These are phyloP conservation scores for Dinomys branickii DNA, from an alignment of 2,113 vertebrate genomes.

Conservation along the genomic window DNA sequence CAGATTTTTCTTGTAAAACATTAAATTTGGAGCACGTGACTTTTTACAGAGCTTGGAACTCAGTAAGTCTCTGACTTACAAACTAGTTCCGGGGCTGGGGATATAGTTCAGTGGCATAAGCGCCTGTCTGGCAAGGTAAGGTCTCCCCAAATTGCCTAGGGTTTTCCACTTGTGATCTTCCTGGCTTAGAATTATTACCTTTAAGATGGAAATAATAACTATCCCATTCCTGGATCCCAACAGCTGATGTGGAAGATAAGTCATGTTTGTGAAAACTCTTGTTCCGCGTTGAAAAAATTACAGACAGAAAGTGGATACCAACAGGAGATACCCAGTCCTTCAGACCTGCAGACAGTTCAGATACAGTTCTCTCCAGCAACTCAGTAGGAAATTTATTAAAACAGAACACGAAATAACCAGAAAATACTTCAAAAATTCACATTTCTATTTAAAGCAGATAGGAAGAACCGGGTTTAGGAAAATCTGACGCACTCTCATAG, in stretches of 20 bases:
- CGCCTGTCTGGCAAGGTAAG: too few relatives aligned
- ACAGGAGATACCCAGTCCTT: background rate
- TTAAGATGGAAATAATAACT: constrained; percentile 12
- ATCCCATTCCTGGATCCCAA: background rate
- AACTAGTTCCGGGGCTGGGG: background rate
- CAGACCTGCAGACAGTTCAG: background rate
- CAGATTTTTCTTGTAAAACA: constrained; percentile 3
- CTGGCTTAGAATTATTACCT: background rate
- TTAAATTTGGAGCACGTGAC: background rate
- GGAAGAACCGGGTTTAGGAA: background rate
- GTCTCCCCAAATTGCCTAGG: background rate
- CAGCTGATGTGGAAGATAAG: background rate
- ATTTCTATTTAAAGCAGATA: constrained; percentile 21
- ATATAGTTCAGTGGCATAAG: too few relatives aligned
- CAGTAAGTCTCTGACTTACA: background rate
- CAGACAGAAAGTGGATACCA: background rate
- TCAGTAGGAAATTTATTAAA: constrained; percentile 13
- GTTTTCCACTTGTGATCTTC: background rate
- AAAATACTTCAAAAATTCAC: background rate
- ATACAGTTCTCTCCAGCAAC: background rate
- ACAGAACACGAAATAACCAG: background rate
- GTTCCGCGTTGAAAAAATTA: background rate
- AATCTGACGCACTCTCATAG: background rate
- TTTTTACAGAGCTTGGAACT: constrained; percentile 25
- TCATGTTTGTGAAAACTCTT: constrained; percentile 13